Evolutionary conservation across 2,113 vertebrate genomes (phyloP).

Genomic region (Mellivora capensis): DNA sequence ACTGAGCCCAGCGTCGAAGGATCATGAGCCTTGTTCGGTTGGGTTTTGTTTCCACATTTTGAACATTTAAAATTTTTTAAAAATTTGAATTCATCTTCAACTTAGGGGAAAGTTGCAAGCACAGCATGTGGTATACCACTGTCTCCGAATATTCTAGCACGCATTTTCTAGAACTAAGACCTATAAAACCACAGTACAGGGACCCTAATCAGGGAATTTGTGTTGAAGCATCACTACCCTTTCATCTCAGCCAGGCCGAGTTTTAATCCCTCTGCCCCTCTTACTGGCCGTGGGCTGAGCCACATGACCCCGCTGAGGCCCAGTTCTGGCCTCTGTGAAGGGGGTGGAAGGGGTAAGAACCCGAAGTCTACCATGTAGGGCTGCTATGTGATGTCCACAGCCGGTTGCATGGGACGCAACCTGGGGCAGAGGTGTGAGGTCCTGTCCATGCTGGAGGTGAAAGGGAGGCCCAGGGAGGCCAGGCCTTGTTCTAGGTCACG

Average conservation of each 20-base stretch:
- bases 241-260: neutral
- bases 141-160: too few relatives aligned
- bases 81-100: neutral
- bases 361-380: neutral
- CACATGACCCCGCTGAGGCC: neutral
- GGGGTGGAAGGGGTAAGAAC: fast-evolving
- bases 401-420: fast-evolving
- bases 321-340: neutral
- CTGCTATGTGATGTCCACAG: fast-evolving
- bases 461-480: neutral
- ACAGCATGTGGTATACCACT: neutral
- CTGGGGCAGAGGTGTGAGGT: neutral
- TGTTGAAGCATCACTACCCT: neutral
- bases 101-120: neutral
- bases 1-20: fast-evolving
- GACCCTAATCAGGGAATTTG: fast-evolving
- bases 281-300: neutral
- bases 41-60: neutral
- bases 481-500: neutral
- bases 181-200: neutral
- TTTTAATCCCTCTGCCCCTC: neutral
- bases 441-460: neutral
- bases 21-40: neutral
- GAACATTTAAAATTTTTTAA: neutral
- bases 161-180: neutral